These are phyloP conservation scores for Montifringilla adamsi DNA, from an alignment of 2,113 vertebrate genomes.

Conservation along the genomic window DNA sequence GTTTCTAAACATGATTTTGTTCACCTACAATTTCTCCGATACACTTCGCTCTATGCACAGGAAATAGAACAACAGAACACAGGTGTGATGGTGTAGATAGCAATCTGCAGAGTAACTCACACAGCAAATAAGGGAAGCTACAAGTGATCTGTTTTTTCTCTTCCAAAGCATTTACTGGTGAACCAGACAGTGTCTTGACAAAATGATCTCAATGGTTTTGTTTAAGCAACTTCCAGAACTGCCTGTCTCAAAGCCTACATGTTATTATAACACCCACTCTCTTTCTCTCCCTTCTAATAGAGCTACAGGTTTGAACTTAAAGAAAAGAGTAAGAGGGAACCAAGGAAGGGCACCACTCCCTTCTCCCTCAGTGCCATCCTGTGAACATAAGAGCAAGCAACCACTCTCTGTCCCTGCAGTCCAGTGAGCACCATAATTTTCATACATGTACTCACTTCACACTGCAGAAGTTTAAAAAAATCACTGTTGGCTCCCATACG, in stretches of 20 bases:
- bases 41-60: neutral
- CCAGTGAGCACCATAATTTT: neutral
- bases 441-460: neutral
- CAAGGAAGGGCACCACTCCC: neutral
- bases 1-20: neutral
- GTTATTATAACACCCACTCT: conserved; percentile 62
- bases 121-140: neutral
- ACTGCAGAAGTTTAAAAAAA: neutral
- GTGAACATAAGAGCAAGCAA: neutral
- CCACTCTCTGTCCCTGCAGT: neutral
- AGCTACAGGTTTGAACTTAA: neutral
- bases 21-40: neutral
- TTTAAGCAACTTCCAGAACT: conserved; percentile 61
- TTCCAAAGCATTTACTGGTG: neutral
- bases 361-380: neutral
- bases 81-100: neutral
- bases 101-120: neutral
- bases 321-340: neutral
- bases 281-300: conserved; percentile 38
- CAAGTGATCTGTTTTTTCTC: neutral
- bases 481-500: neutral
- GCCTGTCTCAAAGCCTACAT: conserved; percentile 47
- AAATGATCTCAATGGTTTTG: conserved; percentile 57
- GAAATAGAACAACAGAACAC: neutral
- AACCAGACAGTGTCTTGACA: conserved; percentile 21